Evolutionary conservation across 1,140 invertebrate genomes (phyloP), one percentile per base, ranked within the genome.

Genomic region (Ptiloglossa arizonensis): DNA sequence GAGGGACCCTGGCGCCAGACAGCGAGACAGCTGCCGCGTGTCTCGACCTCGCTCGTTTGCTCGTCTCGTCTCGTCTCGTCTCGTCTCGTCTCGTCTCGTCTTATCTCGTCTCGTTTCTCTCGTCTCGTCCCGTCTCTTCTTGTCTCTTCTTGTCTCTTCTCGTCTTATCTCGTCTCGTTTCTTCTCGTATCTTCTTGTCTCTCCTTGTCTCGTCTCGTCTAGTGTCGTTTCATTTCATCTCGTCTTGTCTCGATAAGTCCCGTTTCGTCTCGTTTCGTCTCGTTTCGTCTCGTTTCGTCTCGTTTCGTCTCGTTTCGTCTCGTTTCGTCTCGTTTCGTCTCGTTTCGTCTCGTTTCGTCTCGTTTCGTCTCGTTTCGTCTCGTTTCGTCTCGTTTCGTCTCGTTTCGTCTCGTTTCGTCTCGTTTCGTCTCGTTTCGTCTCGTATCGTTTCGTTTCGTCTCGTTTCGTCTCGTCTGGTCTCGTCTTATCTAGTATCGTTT

Each of bases 1-100:
- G 86, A 82, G 83, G 87, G 79, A 78, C 68, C 80, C 87, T 88
- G 87, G 88, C 87, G 87, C 86, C 87, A 87, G 87, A 87, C 87
- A 87, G 87, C 86, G 86, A 87, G 87, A 87, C 87, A 87, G 83
- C 88, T 87, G 87, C 87, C 85, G 86, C 82, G 86, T 86, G 87
- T 87, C 87, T 87, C 88, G 87, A 89, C 86, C 87, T 87, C 87
- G 88, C 87, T 79, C 79, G 80, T 64, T 57, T 71, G 62, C 69
- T 78, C 32, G 48, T 63, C 80, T 19, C 67, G 11, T 56, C 67
- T 64, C 19, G 52, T 69, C 32, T 52, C 41, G 59, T 66, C 66
- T 60, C 19, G n/a, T 27, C 57, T 68, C n/a, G 44, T 59, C 52
- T 44, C 56, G 8, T 50, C 44, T 35, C 24, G 32, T 41, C 35